Base-by-base conservation (phyloP, 1,140 invertebrate species). In the Psilanteris sp. region DNA sequence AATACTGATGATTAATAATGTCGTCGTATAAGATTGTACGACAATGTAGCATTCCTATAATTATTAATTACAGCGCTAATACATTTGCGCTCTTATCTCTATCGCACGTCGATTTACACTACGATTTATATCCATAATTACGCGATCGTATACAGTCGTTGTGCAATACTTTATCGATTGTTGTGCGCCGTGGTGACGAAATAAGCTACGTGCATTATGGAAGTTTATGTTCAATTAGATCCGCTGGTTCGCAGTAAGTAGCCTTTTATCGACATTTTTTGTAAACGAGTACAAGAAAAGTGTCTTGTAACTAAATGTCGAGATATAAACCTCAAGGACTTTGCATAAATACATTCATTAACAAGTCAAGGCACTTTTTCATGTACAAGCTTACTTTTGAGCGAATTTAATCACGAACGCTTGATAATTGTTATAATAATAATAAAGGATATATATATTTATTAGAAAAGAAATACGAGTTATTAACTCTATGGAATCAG, bases 201-300 rank as follows among this genome's bases (percentile, higher is more conserved):
- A 62, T 50, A 37, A 48, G 57, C 16, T 10, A 10, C 57, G 57
- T 48, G 43, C 43, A 39, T 61, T 48, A 37, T 61, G 32, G 41
- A 37, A 61, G 32, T 61, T 61, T 61, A 61, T 61, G 41, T 48
- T 46, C 57, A 61, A 61, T 64, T 66, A 66, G 61, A 66, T 44
- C 11, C 61, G 48, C 37, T 3, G 48, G 11, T n/a, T 34, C 14
- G 29, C 52, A 62, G 44, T 43, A 32, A 54, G 59, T 43, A 50
- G 59, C 26, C 54, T 52, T 43, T 62, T 27, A 48, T 48, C 39
- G 31, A 22, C 34, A 31, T 39, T 46, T 59, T 61, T 61, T 57
- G 14, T 43, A 14, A 10, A 32, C 15, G 2, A 4, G 15, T 24
- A 46, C 41, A 29, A 37, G 41, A 62, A 62, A 62, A 48, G 7